Base-by-base conservation (phyloP, 2,888 invertebrate genomes). In the Nomada fucata region DNA sequence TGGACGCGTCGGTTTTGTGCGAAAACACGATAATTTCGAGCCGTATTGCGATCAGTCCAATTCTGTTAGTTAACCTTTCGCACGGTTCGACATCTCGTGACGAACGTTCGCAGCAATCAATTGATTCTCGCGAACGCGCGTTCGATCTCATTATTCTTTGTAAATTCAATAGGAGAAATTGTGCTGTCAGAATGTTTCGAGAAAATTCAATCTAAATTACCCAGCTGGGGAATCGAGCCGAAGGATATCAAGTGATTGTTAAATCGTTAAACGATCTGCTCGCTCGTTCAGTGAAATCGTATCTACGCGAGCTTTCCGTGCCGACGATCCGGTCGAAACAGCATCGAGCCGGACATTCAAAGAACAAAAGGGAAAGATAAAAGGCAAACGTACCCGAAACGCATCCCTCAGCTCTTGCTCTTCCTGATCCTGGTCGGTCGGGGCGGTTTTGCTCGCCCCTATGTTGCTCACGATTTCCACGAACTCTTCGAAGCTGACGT, bases 401-500 rank as follows among this genome's bases (percentile, higher is more conserved):
- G 98, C 98, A 92, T 98, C 98, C 29, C 97, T 94, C 13, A 97
- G 94, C 90, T 97, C 97, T 76, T 97, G 95, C 91, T 97, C 97
- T 92, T 97, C 97, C 91, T 97, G 97, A 91, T 97, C 97, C 93
- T 97, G 97, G 91, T 97, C 97, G 0, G 96, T 96, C 0, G 96
- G 95, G 52, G 95, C 95, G 77, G 95, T 95, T 42, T 95, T 95
- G 36, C 94, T 95, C 7, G 96, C 96, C 18, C 96, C 96, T 89
- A 96, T 96, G 92, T 97, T 96, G 70, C 97, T 97, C 10, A 97
- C 95, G 86, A 98, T 97, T 92, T 97, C 97, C 29, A 98, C 96
- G 92, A 98, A 98, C 93, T 98, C 98, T 89, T 97, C 97, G 89
- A 97, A 97, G 91, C 97, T 97, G 10, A 98, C 97, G 90, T 97